Evolutionary conservation across 1,140 invertebrate species (phyloP), one percentile per base, ranked within the genome.

Genomic region (Asbolus verrucosus): DNA sequence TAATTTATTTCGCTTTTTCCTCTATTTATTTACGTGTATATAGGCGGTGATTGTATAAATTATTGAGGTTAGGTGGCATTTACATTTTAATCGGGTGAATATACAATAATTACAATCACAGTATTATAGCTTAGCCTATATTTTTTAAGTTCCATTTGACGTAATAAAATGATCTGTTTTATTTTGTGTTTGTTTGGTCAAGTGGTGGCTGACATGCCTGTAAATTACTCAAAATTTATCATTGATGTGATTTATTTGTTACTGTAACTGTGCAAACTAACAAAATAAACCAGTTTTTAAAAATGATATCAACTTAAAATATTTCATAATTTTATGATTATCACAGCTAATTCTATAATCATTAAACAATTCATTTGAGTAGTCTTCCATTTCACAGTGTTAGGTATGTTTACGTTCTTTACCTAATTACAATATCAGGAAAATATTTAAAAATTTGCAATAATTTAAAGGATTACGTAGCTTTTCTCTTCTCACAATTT

Each of bases 261-360:
- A 69, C 39, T 62, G 39, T 50, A 31, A 13, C 21, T 30, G 69
- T 70, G 69, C 69, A 70, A 60, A 65, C 38, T 66, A 70, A 70
- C 62, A 70, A 60, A 70, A 70, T 43, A 39, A 59, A 70, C 39
- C 59, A 11, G 50, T 70, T 50, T 65, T 9, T 18, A 67, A 54
- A 54, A 66, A 69, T 60, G 16, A 41, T 43, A 24, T 67, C 27
- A 15, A 36, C 21, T n/a, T 30, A 24, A 69, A 36, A 43, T 11
- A 63, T n/a, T n/a, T n/a, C n/a, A 41, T 1, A 27, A 27, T 4
- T 62, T 63, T 24, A 38, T 21, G 16, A 69, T 21, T 71, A 71
- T 71, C 70, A 71, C 70, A 71, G 70, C 70, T 71, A 71, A 71
- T 71, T 67, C 63, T 67, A 67, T 50, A 46, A 46, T 21, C 15